These are phyloP conservation scores for Akabosia matsudoensis DNA, from an alignment of 1,140 invertebrate species.

Conservation along the genomic window DNA sequence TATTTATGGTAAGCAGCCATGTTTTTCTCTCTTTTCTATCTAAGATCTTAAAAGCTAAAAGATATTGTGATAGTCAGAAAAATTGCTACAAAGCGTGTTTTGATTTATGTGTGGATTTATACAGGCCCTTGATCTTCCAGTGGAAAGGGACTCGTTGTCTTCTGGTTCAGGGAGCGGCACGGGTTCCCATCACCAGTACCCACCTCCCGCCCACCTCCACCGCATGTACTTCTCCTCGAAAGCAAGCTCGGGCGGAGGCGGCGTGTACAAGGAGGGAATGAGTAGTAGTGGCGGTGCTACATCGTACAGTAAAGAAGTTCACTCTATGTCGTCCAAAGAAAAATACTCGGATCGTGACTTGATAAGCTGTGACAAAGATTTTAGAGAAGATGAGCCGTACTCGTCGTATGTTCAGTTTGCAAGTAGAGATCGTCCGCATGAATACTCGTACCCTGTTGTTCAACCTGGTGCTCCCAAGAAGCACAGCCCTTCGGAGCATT, in stretches of 20 bases:
- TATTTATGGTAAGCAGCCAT: conserved; percentile 71
- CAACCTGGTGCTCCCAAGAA: conserved; percentile 37
- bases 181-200: conserved; percentile 49
- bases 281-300: conserved; percentile 45
- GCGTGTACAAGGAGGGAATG: conserved; percentile 38
- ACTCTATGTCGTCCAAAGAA: conserved; percentile 50
- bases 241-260: conserved; percentile 20
- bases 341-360: conserved; percentile 47
- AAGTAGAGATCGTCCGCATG: conserved; percentile 53
- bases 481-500: conserved; percentile 16
- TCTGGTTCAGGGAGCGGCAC: conserved; percentile 61
- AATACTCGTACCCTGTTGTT: conserved; percentile 49
- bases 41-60: no score
- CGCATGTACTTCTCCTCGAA: conserved; percentile 55
- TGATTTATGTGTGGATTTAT: conserved; percentile 8
- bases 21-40: conserved; percentile 22
- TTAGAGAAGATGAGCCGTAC: conserved; percentile 54
- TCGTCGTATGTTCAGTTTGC: conserved; percentile 85
- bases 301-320: conserved; percentile 49
- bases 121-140: conserved; percentile 74
- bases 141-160: conserved; percentile 66
- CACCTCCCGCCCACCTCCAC: conserved; percentile 53
- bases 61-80: no score
- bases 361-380: conserved; percentile 40
- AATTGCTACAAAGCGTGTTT: no score